These are phyloP conservation scores for Seira ritae DNA, from an alignment of 2,888 invertebrate species.

Conservation along the genomic window DNA sequence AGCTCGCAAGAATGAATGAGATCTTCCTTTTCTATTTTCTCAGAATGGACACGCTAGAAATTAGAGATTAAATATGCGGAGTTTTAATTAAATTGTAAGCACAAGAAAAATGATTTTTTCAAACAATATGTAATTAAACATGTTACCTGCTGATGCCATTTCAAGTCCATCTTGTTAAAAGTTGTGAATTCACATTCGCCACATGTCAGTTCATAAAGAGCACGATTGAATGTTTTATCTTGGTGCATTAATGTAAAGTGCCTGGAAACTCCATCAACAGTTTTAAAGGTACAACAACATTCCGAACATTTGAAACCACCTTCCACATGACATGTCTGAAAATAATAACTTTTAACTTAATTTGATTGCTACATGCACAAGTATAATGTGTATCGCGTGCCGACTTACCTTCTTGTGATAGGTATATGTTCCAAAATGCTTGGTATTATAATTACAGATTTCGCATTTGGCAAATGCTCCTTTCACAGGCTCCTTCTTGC, in stretches of 20 bases:
- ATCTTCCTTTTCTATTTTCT: no score
- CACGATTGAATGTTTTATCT: background rate
- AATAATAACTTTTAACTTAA: background rate
- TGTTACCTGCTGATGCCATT: no score
- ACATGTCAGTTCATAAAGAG: background rate
- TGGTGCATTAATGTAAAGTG: background rate
- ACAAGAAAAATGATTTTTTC: no score
- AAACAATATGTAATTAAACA: no score
- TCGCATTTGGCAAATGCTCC: slow-evolving; percentile 9
- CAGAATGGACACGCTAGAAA: no score
- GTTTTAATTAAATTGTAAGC: no score
- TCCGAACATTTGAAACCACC: slow-evolving; percentile 8
- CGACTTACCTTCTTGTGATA: slow-evolving; percentile 37
- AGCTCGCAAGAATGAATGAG: no score
- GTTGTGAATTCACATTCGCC: background rate
- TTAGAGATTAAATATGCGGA: no score
- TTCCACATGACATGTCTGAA: slow-evolving; percentile 26
- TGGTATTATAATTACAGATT: slow-evolving; percentile 16
- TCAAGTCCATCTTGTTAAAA: no score
- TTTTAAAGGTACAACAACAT: slow-evolving; percentile 26
- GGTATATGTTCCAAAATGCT: background rate
- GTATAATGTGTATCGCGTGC: no score
- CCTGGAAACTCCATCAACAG: slow-evolving; percentile 6
- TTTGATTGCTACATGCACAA: no score
- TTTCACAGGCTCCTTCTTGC: background rate